Base-by-base conservation (phyloP, 2,797 vertebrate genomes). In the Scolopax bukidnonensis region DNA sequence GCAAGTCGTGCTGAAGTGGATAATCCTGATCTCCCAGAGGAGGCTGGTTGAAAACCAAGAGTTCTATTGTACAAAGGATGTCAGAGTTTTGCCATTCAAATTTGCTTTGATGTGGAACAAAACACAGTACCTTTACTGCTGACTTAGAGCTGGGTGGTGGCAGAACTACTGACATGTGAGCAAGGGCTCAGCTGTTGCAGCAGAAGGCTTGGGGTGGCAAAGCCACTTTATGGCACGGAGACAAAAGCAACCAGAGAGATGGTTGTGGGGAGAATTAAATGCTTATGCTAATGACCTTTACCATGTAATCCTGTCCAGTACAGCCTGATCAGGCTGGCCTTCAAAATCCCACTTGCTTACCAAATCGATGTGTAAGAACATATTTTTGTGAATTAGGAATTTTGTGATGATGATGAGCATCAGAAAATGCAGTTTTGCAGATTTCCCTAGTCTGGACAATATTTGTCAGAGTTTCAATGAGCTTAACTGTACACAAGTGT, bases 131-230 rank as follows among this genome's bases (percentile, higher is more conserved):
- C 36, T 30, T 51, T 53, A 19, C 23, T 47, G 40, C 50, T 67
- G 77, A n/a, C 65, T 68, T 56, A 84, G 47, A 87, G 57, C 4
- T 8, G 7, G 20, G 33, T 48, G 73, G 50, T 69, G 79, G 68
- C 65, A 88, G 79, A 85, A 3, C n/a, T 68, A 68, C 57, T 50
- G 43, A 51, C 38, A 68, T 1, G 4, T 16, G 53, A 94, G 45
- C 60, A 67, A 50, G 14, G 20, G 56, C 57, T 71, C 83, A 94
- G 51, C 77, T 85, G 87, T 71, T 54, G 67, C 70, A 84, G 36
- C 30, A 76, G 69, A 27, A 54, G 33, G 12, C 40, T 78, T 23
- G 12, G 30, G 71, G 73, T 16, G 36, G 32, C 25, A 61, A 77
- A 89, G 24, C 30, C 64, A 59, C 6, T 71, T 81, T 59, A 56